These are phyloP conservation scores for Papilio glaucus DNA, from an alignment of 1,140 invertebrate genomes.

Conservation along the genomic window DNA sequence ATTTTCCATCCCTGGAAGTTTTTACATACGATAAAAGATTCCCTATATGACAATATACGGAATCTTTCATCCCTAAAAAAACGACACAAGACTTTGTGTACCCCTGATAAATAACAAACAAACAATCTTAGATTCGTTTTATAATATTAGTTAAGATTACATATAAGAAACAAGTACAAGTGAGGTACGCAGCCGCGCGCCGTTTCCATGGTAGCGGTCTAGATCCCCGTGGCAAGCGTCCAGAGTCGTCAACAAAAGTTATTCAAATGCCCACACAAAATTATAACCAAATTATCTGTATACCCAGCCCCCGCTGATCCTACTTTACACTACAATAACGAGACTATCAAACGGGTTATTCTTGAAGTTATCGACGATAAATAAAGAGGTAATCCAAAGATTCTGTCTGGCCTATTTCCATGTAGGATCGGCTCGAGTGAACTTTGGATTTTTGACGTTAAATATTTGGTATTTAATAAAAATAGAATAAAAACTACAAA, in stretches of 20 bases:
- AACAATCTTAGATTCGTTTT: no score
- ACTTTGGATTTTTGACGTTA: neutral
- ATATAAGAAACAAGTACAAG: no score
- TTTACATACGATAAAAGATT: no score
- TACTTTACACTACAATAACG: slow-evolving; percentile 13
- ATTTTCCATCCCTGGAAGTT: no score
- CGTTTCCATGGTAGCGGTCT: neutral
- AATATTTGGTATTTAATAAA: neutral
- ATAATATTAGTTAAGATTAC: no score
- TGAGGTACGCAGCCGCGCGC: no score
- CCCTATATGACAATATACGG: no score
- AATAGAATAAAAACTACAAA: neutral
- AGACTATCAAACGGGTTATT: slow-evolving; percentile 6
- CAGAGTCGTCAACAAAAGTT: neutral
- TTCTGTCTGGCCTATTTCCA: slow-evolving; percentile 19
- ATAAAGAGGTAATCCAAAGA: slow-evolving; percentile 2
- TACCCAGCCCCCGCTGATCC: neutral
- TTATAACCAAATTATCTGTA: slow-evolving; percentile 8
- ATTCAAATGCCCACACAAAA: neutral
- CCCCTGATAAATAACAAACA: no score
- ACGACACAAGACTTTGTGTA: no score
- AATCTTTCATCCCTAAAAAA: no score
- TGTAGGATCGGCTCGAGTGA: neutral
- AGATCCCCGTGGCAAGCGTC: slow-evolving; percentile 8
- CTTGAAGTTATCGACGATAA: slow-evolving; percentile 9